Conservation (phyloP, 2,888 invertebrate genomes). For the Drosophila mettleri region DNA sequence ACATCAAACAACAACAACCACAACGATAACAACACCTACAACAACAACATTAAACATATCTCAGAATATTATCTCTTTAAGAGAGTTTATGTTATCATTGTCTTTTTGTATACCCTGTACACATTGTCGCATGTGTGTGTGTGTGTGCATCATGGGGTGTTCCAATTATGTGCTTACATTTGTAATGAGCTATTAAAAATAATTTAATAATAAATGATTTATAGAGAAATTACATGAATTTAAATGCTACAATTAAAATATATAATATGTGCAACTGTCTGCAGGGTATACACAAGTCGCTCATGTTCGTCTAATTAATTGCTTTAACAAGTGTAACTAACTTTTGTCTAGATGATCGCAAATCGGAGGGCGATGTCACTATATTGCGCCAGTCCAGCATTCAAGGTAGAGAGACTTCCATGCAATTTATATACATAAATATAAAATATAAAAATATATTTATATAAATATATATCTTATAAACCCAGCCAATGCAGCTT, state of each 20-base stretch:
- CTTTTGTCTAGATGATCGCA: slow-evolving; percentile 83
- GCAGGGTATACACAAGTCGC: slow-evolving; percentile 5
- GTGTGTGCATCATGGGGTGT: background rate
- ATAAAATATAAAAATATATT: background rate
- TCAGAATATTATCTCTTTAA: slow-evolving; percentile 24
- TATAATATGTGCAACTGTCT: background rate
- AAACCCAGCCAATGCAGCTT: background rate
- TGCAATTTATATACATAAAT: background rate
- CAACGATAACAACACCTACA: slow-evolving; percentile 3
- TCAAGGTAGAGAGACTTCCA: slow-evolving; percentile 77
- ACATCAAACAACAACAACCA: slow-evolving; percentile 34
- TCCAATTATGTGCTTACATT: background rate
- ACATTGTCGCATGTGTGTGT: background rate
- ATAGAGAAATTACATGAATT: too few species aligned
- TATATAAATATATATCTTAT: slow-evolving; percentile 6
- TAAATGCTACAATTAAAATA: too few species aligned
- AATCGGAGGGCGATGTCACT: slow-evolving; percentile 84
- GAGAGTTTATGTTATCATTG: slow-evolving; percentile 34
- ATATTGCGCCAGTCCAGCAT: slow-evolving; percentile 83
- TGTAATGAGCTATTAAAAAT: background rate
- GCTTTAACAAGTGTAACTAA: slow-evolving; percentile 56
- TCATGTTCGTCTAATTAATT: background rate
- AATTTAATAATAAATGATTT: too few species aligned
- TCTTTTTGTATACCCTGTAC: slow-evolving; percentile 6
- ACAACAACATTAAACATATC: slow-evolving; percentile 15